Evolutionary conservation across 2,797 vertebrate species (phyloP).

Genomic region (Dendrocincla tyrannina): DNA sequence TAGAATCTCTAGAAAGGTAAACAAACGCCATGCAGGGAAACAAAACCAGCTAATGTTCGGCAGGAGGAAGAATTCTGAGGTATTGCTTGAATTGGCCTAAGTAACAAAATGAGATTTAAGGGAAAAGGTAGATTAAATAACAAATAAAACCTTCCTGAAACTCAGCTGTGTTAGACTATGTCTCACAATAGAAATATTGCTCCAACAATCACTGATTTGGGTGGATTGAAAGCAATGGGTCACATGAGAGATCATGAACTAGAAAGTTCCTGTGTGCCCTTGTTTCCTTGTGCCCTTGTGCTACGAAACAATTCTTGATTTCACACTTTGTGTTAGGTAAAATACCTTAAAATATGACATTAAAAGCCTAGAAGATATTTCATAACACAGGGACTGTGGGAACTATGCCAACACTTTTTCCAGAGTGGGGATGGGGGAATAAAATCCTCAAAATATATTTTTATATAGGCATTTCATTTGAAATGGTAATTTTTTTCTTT

Average conservation of each 20-base stretch:
- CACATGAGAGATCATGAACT: neutral
- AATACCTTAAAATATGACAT: neutral
- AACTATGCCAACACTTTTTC: neutral
- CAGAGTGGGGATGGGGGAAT: fast-evolving
- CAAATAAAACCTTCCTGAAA: neutral
- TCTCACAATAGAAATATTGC: neutral
- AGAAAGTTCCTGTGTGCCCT: neutral
- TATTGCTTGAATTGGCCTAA: neutral
- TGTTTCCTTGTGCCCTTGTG: neutral
- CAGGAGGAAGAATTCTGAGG: neutral
- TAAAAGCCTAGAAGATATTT: neutral
- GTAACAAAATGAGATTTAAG: neutral
- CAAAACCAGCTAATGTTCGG: fast-evolving
- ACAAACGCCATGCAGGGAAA: neutral
- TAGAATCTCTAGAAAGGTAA: neutral
- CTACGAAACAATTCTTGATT: neutral
- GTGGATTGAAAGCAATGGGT: neutral
- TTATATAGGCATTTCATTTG: fast-evolving
- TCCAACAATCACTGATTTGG: neutral
- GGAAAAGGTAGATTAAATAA: neutral
- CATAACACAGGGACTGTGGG: neutral
- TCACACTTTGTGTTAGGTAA: neutral
- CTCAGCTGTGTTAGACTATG: neutral
- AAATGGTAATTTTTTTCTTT: neutral
- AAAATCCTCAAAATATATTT: neutral